Conservation (phyloP, 2,113 vertebrate genomes). For the Urocynchramus pylzowi region DNA sequence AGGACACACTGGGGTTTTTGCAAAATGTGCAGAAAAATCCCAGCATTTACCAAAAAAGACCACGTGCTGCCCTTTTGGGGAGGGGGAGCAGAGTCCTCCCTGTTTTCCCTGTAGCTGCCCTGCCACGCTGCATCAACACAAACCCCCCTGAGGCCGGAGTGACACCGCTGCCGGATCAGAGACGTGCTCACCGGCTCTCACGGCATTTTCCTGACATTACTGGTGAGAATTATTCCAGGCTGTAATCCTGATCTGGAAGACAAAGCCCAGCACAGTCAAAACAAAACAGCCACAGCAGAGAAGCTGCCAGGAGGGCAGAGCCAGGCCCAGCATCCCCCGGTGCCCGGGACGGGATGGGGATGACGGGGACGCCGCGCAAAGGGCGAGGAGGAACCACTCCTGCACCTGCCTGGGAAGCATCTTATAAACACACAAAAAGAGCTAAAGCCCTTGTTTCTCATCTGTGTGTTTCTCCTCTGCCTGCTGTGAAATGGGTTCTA, state of each 20-base stretch:
- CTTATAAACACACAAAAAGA: neutral
- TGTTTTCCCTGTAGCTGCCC: neutral
- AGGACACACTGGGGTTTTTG: rapidly evolving
- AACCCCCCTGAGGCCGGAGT: neutral
- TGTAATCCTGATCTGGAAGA: neutral
- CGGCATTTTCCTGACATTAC: neutral
- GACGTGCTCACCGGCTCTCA: neutral
- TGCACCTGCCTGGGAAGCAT: neutral
- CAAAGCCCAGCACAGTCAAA: neutral
- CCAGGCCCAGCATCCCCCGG: rapidly evolving
- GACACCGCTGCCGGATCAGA: neutral
- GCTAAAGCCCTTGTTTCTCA: neutral
- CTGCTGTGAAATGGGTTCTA: neutral
- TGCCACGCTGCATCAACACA: neutral
- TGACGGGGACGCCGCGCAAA: neutral
- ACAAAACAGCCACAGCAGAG: neutral
- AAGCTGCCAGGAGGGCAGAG: neutral
- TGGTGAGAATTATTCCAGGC: neutral
- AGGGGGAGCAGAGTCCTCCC: neutral
- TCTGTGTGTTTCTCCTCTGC: neutral
- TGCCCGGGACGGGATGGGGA: rapidly evolving
- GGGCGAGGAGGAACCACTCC: neutral
- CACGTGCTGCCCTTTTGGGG: neutral
- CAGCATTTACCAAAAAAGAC: neutral
- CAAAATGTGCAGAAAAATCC: neutral